Base-by-base conservation (phyloP, 37 sponge, comb jelly and placozoan genomes). In the Petrosia ficiformis region DNA sequence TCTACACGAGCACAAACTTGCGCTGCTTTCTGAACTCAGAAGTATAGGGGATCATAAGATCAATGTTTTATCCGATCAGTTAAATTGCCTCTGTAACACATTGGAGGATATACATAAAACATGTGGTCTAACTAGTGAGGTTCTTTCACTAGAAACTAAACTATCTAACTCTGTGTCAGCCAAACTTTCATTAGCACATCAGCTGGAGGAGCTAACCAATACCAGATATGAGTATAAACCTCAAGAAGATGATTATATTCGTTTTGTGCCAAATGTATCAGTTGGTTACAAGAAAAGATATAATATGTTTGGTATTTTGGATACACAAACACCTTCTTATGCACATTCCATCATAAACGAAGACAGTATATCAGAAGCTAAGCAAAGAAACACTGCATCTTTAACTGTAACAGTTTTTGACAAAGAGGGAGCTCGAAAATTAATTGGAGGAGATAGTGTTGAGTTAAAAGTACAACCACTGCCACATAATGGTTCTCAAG, bases 1-100 rank as follows among this genome's bases (percentile, higher is more conserved):
- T 24, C 71, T 90, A 38, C 91, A 90, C n/a, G 87, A 85, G 34
- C 91, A 90, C 75, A 90, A 90, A 39, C 72, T 77, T 19, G 43
- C 30, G 2, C 83, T 90, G 22, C 70, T 90, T 25, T 44, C 24
- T 35, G 73, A 81, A 43, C 54, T 90, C 28, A 74, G 86, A 34
- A 71, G 68, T 2, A 70, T 82, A 21, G 70, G 70, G 19, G 30
- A 31, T 0, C 68, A 81, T 14, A 90, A 90, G 54, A 74, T 61
- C 38, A 37, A 76, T 33, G 71, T 67, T 10, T 48, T 90, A 0
- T 48, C 65, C 3, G 31, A 4, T 4, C 91, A 90, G 67, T 36
- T 72, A 10, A 61, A 33, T 0, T 56, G 71, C 0, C 11, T 84
- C 44, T 56, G 65, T 32, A 64, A 3, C 42, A 64, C 74, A 11